Evolutionary conservation across 1,140 invertebrate species (phyloP), one percentile per base, ranked within the genome.

Genomic region (Bombus ignitus): DNA sequence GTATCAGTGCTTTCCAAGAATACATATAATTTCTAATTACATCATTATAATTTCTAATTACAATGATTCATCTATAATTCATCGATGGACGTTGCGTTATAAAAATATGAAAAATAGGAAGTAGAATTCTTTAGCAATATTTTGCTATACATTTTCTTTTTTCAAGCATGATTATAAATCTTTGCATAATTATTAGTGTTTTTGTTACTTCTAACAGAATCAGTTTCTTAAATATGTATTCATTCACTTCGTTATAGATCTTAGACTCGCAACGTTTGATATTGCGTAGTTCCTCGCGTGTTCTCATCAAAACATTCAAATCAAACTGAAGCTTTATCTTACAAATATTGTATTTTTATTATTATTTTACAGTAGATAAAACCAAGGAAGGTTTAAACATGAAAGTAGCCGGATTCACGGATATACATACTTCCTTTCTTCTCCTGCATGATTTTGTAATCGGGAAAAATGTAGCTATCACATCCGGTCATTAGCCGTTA

Each of bases 361-460:
- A n/a, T n/a, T 12, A 62, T n/a, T 13, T 65, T 22, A 70, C 37
- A 62, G 73, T 73, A 28, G 44, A 42, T 73, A 37, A 22, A n/a
- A 44, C 42, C 32, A 25, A 78, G 32, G 37, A 28, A 81, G 57
- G 39, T 28, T 66, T 87, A 68, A 66, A 77, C n/a, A 75, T 83
- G 87, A 88, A 88, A 88, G 70, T 83, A 37, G 79, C 66, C 65
- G 75, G 86, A 78, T 57, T 76, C 37, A 74, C 70, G 59, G 85
- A 83, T 73, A 37, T 62, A n/a, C 22, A 37, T 59, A 53, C 6
- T 53, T 8, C 1, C 18, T 15, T 70, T 88, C 71, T 78, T 75
- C 35, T 32, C 18, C 12, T 28, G 42, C 25, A 39, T 39, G 66
- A 65, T 88, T 88, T 78, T 78, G 77, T 37, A 87, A 80, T 80